A percentile compares a stretch with the other conserved stretches of the same genome.
Conservation (phyloP, 2,797 vertebrate species). For the Gymnoscopelus braueri region DNA sequence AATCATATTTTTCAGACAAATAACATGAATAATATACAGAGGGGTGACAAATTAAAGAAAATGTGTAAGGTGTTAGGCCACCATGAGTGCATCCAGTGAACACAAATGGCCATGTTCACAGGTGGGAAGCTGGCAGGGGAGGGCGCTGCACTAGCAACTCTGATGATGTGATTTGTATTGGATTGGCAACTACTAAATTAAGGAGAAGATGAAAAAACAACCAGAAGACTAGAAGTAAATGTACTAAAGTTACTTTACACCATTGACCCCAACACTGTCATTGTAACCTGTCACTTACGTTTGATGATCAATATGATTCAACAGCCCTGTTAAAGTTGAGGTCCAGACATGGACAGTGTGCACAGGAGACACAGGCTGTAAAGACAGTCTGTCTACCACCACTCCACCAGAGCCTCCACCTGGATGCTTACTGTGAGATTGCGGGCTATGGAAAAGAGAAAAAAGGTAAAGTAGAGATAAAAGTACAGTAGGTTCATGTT, state of each 20-base stretch:
- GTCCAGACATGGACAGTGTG: constrained; percentile 68
- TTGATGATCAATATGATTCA: not conserved
- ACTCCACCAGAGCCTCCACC: constrained; percentile 40
- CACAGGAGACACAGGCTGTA: constrained; percentile 78
- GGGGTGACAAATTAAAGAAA: not conserved
- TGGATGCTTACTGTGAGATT: constrained; percentile 83
- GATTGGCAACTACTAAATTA: too few species aligned
- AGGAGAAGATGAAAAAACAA: too few species aligned
- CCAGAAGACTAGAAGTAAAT: too few species aligned
- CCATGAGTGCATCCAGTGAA: too few species aligned
- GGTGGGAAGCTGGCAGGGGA: too few species aligned
- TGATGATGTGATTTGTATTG: too few species aligned
- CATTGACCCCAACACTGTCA: too few species aligned
- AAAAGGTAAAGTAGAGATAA: constrained; percentile 73
- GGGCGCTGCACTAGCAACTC: too few species aligned
- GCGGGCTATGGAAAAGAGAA: constrained; percentile 88
- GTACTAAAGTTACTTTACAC: too few species aligned
- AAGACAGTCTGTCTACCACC: constrained; percentile 87
- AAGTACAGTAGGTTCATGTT: not conserved
- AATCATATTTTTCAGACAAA: not conserved
- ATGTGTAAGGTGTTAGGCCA: too few species aligned
- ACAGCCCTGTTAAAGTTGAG: constrained; percentile 88
- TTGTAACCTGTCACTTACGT: too few species aligned
- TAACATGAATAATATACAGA: not conserved
- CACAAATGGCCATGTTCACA: too few species aligned